Conservation (phyloP, 2,113 vertebrate genomes). For the Blennius ocellaris region DNA sequence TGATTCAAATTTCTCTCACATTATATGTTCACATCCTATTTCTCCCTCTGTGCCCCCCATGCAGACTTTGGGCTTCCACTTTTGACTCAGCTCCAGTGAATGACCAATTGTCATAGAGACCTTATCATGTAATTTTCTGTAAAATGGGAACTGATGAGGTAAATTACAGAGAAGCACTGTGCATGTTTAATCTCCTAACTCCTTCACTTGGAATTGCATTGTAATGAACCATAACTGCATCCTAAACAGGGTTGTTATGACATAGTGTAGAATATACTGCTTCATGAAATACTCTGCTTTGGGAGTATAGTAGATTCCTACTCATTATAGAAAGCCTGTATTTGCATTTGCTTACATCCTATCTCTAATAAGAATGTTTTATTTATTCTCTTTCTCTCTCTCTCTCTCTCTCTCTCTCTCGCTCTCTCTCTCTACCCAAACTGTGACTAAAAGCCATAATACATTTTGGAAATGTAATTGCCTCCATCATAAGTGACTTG, state of each 20-base stretch:
- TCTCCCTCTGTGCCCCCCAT: background rate
- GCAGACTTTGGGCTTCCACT: background rate
- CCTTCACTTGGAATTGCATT: background rate
- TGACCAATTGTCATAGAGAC: background rate
- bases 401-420: too few relatives aligned
- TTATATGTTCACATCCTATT: background rate
- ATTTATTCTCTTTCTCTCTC: too few relatives aligned
- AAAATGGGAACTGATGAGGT: background rate
- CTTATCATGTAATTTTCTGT: background rate
- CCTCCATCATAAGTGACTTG: too few relatives aligned
- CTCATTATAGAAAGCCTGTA: too few relatives aligned
- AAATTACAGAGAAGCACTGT: background rate
- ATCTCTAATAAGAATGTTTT: too few relatives aligned
- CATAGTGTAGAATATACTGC: slow-evolving; percentile 9
- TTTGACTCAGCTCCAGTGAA: background rate
- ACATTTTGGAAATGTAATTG: too few relatives aligned
- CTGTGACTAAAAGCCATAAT: too few relatives aligned
- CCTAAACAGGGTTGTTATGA: background rate
- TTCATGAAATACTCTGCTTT: background rate
- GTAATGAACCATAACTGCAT: background rate
- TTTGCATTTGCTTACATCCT: too few relatives aligned
- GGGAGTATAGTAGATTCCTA: slow-evolving; percentile 5
- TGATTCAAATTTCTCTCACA: background rate
- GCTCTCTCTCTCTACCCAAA: too few relatives aligned
- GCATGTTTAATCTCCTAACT: background rate